Evolutionary conservation across 2,113 vertebrate genomes (phyloP).

Genomic region (Excalfactoria chinensis): DNA sequence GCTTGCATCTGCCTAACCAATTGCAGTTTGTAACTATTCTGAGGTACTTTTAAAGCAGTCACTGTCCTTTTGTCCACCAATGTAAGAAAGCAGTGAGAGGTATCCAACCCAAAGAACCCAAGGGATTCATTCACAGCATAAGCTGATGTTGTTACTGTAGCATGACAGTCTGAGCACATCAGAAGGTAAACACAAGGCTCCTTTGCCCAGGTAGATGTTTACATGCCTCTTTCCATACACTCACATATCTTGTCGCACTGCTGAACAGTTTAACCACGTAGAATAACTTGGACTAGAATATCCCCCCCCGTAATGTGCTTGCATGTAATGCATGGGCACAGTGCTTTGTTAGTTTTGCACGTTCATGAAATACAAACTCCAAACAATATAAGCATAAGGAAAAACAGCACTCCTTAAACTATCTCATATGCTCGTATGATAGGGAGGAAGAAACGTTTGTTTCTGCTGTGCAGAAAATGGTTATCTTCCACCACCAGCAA

Average conservation of each 20-base stretch:
- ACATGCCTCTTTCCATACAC: neutral
- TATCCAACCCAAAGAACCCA: neutral
- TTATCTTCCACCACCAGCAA: neutral
- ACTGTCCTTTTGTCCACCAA: neutral
- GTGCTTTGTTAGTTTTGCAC: neutral
- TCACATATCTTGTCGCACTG: neutral
- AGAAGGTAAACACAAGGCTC: neutral
- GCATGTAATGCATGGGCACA: fast-evolving
- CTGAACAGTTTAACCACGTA: neutral
- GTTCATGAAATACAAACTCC: neutral
- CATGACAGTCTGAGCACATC: neutral
- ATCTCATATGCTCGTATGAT: neutral
- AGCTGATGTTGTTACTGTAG: neutral
- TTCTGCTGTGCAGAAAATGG: neutral
- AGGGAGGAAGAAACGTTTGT: neutral
- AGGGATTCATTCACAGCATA: neutral
- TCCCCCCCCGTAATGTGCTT: too few relatives aligned
- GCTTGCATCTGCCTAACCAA: neutral
- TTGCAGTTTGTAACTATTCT: neutral
- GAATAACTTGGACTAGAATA: neutral
- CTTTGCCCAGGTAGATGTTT: neutral
- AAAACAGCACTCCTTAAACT: neutral
- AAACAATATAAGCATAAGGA: neutral
- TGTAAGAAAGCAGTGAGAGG: neutral
- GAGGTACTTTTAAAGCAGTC: neutral